Conservation (phyloP, 1,140 invertebrate species). For the Phthorimaea operculella region DNA sequence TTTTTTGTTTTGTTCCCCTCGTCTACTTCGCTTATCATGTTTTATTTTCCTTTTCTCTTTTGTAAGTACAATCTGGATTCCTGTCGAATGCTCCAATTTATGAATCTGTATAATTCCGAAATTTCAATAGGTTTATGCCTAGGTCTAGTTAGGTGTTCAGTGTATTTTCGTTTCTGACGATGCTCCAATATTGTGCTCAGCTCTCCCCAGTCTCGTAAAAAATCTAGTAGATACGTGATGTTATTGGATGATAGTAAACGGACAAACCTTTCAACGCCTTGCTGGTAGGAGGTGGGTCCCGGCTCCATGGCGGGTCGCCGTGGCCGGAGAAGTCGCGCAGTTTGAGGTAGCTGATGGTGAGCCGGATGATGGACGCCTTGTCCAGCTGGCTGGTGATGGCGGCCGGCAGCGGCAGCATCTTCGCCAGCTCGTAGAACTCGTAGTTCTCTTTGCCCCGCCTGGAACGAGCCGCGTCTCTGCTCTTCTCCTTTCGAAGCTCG, state of each 20-base stretch:
- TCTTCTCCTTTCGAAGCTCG: conserved; percentile 97
- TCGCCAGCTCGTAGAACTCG: conserved; percentile 98
- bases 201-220: too few relatives aligned
- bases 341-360: conserved; percentile 98
- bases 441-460: conserved; percentile 97
- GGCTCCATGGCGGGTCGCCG: conserved; percentile 94
- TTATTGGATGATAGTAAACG: not conserved
- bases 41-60: too few relatives aligned
- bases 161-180: too few relatives aligned
- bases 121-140: too few relatives aligned
- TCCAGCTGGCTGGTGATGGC: conserved; percentile 98
- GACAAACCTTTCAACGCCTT: conserved; percentile 85
- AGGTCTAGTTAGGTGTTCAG: too few relatives aligned
- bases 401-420: conserved; percentile 95
- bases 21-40: too few relatives aligned
- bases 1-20: too few relatives aligned
- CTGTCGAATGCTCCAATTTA: too few relatives aligned
- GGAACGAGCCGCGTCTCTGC: conserved; percentile 93
- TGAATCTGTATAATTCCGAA: too few relatives aligned
- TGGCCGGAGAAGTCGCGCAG: conserved; percentile 94
- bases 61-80: too few relatives aligned
- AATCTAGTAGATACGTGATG: not conserved
- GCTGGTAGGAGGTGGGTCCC: conserved; percentile 78
- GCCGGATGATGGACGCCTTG: conserved; percentile 98
- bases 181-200: too few relatives aligned